These are phyloP conservation scores for Grammomys dolichurus DNA, from an alignment of 2,113 vertebrate genomes.

Conservation along the genomic window DNA sequence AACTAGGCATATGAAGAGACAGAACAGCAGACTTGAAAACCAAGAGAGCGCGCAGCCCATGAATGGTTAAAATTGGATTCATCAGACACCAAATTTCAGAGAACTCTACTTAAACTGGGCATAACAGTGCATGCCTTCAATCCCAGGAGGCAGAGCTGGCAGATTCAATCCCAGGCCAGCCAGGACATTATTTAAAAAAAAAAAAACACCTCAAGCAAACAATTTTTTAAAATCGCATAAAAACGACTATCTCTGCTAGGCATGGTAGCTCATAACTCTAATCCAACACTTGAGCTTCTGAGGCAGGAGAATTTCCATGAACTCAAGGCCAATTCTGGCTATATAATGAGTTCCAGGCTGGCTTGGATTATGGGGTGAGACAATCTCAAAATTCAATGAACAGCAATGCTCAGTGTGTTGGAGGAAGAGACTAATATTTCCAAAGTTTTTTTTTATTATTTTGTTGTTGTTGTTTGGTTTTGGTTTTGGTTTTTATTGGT, in stretches of 20 bases:
- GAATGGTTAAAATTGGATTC: neutral
- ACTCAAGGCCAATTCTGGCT: neutral
- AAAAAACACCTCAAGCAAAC: too few species aligned
- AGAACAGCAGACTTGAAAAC: constrained; percentile 33
- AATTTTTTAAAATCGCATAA: neutral
- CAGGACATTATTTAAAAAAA: too few species aligned
- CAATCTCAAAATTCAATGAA: neutral
- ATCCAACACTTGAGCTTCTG: neutral
- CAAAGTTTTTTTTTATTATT: neutral
- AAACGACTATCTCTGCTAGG: neutral
- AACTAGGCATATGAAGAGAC: neutral
- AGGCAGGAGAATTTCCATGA: neutral
- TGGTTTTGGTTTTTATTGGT: too few species aligned
- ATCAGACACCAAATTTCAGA: neutral
- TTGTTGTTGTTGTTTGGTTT: too few species aligned
- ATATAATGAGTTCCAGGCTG: neutral
- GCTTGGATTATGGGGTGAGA: neutral
- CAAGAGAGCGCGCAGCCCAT: neutral
- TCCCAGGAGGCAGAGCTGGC: neutral
- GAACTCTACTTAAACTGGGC: neutral
- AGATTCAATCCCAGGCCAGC: neutral
- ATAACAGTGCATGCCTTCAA: too few species aligned
- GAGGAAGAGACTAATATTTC: neutral
- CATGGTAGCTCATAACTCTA: neutral
- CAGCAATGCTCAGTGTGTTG: neutral